Base-by-base conservation (phyloP, 2,113 vertebrate species). In the Tachysurus fulvidraco region DNA sequence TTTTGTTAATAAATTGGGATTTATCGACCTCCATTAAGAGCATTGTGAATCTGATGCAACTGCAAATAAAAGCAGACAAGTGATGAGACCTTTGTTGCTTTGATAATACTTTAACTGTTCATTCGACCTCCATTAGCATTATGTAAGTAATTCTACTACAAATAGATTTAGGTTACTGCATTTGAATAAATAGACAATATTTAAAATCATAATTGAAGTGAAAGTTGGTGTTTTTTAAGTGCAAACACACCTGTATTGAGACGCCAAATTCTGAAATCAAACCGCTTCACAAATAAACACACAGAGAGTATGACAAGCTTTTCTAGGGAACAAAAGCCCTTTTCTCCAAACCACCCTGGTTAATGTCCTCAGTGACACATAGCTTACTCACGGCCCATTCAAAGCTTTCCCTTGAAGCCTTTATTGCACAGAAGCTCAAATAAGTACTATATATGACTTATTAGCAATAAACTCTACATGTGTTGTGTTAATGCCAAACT, bases 241-340 rank as follows among this genome's bases (percentile, higher is more conserved):
- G 55, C 78, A 80, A 80, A 60, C 78, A 80, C n/a, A 44, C 44
- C 60, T 78, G 74, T 79, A 78, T 36, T 17, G 44, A 64, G 62
- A 10, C 44, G 52, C 21, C 36, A 64, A 52, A 52, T 19, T 59
- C 0, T 76, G 13, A 85, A 74, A 30, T 55, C 30, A 57, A 46
- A 60, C 30, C 21, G 1, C 50, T 57, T 28, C 28, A 7, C 41
- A 74, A 65, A 36, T 65, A 11, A 52, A 36, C 4, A 3, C 46
- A 64, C 36, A 54, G 59, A 78, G 30, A 67, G 73, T 50, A 65
- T 52, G 44, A 52, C 9, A 21, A n/a, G 69, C 46, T 78, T 54
- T 78, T 85, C 59, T 28, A 23, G 21, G 28, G 74, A 85, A 85
- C 60, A 64, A 79, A 23, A 85, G 59, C 74, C 52, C 55, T 21